Base-by-base conservation (phyloP, 2,888 invertebrate genomes). In the Andrena bicolor region DNA sequence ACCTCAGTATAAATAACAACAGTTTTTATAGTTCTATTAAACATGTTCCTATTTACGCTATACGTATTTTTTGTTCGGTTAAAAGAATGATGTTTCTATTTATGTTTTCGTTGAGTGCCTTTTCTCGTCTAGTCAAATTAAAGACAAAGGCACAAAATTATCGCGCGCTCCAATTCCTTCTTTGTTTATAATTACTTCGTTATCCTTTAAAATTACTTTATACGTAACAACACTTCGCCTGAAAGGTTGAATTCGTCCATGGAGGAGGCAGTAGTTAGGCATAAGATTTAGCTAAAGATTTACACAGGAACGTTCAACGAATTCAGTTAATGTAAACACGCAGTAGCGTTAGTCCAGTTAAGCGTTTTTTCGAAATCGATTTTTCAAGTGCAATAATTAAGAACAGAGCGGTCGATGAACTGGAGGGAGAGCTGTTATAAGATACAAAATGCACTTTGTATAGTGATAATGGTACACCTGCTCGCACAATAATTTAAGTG, bases 11-110 rank as follows among this genome's bases (percentile, higher is more conserved):
- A 51, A 51, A 41, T 66, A 61, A 30, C 28, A 70, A 66, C 10
- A 10, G 10, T 77, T 58, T 48, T 58, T 58, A 81, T 81, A 71
- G 63, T 77, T 76, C 53, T 66, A 61, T 73, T 30, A 61, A 74
- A 76, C 63, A 84, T 80, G 85, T 89, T 90, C 86, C 88, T 89
- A 86, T 76, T 80, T 83, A 75, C 71, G 60, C 63, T 81, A 81
- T 65, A 68, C 75, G 41, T 41, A 16, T 41, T 41, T 41, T 56
- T 73, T 66, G 53, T 79, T 81, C 56, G n/a, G 13, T 76, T 71
- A 28, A 65, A 60, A 30, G n/a, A 26, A 49, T 20, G 28, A 28
- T 60, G 35, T 48, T 30, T 48, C 66, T 61, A 48, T 35, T 56
- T 63, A 5, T 16, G 16, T 70, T 79, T 79, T 26, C 8, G 20